Conservation (phyloP, 1,140 invertebrate genomes). For the Phocides pigmalion region DNA sequence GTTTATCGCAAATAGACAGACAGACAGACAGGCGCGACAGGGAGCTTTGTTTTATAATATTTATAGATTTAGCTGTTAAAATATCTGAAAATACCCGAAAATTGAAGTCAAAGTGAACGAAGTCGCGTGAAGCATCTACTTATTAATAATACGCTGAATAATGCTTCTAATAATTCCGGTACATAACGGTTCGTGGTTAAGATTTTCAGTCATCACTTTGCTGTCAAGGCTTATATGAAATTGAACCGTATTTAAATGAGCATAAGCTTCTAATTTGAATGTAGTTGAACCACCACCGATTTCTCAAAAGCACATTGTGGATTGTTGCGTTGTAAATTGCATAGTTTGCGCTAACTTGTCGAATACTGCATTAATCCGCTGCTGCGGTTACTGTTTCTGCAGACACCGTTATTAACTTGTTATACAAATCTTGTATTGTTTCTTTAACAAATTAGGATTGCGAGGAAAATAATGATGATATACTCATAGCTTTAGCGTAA, state of each 20-base stretch:
- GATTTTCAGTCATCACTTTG: background rate
- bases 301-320: background rate
- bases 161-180: too few species aligned
- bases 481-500: too few species aligned
- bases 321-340: constrained; percentile 1
- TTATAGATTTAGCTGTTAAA: too few species aligned
- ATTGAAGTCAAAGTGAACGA: too few species aligned
- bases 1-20: too few species aligned
- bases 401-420: background rate
- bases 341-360: constrained; percentile 2
- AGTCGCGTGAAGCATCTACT: too few species aligned
- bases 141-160: too few species aligned
- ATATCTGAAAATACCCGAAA: too few species aligned
- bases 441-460: background rate
- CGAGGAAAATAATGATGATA: too few species aligned
- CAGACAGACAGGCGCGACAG: too few species aligned
- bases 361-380: background rate
- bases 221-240: background rate
- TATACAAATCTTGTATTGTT: background rate
- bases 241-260: background rate
- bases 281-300: background rate
- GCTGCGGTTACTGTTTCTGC: background rate
- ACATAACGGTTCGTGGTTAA: background rate
- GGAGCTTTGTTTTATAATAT: too few species aligned
- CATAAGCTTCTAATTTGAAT: background rate